Evolutionary conservation across 2,888 invertebrate genomes (phyloP), one percentile per base, ranked within the genome.

Genomic region (Selenia dentaria): DNA sequence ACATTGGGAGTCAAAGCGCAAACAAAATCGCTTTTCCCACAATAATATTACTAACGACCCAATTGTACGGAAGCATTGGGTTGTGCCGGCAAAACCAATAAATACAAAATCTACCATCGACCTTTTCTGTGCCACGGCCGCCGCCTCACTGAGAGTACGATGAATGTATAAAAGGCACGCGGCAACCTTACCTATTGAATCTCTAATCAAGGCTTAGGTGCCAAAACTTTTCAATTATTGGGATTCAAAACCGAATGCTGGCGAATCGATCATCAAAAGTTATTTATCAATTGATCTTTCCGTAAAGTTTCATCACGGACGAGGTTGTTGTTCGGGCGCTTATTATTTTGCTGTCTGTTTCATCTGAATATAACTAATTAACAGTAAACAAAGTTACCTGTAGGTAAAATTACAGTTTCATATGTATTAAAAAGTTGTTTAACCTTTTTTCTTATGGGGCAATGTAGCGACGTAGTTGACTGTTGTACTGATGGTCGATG

Each of bases 401-500:
- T 28, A 24, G 11, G 24, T 11, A 25, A 40, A 26, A 54, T 34
- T 36, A 42, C 13, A 14, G 41, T 34, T 9, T 31, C 3, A 14
- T 26, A 26, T 35, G 31, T 37, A 50, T 51, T 14, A 38, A 39
- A 31, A 45, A 52, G 11, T 29, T 53, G n/a, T n/a, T n/a, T n/a
- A n/a, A 94, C 94, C 94, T 92, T 93, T 93, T 84, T 94, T 94
- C 75, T 89, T 93, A 54, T 92, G 86, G 31, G 92, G 90, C 58
- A 91, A 87, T 41, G 93, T 92, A 29, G 92, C 91, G 18, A 92
- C 87, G 66, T 92, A 91, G 70, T 89, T 90, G 29, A 91, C 82
- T 32, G 89, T 85, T 20, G 92, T 92, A 51, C 92, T 92, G 24
- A 93, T 93, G 52, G 96, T 96, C 18, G 96, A 96, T 22, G 96